Conservation (phyloP, 2,797 vertebrate genomes). For the Pseudochirops corinnae region DNA sequence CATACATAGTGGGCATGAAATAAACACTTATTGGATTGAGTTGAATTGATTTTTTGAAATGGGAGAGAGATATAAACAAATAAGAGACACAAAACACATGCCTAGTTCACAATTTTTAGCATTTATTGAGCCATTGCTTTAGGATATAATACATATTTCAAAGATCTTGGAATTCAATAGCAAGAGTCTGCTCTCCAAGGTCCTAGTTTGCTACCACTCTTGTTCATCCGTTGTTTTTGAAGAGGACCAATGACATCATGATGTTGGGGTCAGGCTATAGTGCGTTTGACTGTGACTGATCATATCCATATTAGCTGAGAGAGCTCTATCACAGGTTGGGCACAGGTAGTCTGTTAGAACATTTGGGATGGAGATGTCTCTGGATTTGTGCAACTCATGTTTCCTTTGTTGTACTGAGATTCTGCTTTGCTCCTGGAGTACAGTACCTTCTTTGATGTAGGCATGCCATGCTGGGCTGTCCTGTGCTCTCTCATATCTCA, state of each 20-base stretch:
- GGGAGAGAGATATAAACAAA: not conserved
- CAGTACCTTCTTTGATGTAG: not conserved
- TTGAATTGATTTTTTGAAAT: not conserved
- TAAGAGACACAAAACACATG: not conserved
- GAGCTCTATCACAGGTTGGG: not conserved
- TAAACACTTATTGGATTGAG: not conserved
- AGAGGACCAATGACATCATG: not conserved
- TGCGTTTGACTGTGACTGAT: not conserved
- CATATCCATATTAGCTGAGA: not conserved
- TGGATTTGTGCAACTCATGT: not conserved
- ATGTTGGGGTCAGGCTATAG: not conserved
- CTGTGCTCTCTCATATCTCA: not conserved
- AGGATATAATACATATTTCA: not conserved
- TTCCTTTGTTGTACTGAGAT: not conserved
- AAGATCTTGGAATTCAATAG: not conserved
- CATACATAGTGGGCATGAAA: not conserved
- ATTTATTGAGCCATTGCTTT: not conserved
- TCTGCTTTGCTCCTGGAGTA: not conserved
- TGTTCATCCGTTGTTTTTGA: not conserved
- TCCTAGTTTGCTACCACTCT: not conserved
- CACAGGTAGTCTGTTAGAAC: not conserved
- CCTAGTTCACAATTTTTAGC: not conserved
- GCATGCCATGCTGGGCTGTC: not conserved
- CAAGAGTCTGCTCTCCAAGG: conserved; percentile 13
- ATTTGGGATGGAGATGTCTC: not conserved